A percentile compares a stretch with the other conserved stretches of the same genome.
These are phyloP conservation scores for Siniperca scherzeri DNA, from an alignment of 2,797 vertebrate genomes.

Conservation along the genomic window DNA sequence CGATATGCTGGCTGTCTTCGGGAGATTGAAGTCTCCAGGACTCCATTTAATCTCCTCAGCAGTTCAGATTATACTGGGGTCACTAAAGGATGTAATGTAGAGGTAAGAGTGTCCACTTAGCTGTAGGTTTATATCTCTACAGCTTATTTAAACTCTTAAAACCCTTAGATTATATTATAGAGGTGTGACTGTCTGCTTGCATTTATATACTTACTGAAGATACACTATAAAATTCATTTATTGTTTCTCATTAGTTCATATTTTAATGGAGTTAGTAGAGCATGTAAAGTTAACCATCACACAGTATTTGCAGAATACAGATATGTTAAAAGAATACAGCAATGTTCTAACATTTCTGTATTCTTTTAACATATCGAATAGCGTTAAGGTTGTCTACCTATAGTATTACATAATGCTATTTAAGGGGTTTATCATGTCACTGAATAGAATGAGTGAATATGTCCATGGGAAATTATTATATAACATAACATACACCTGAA, in stretches of 20 bases:
- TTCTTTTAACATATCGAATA: too few species aligned
- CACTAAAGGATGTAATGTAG: constrained; percentile 92
- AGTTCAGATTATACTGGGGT: constrained; percentile 95
- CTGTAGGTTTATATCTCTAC: not conserved
- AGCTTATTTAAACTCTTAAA: not conserved
- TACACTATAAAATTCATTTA: not conserved
- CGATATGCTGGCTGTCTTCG: constrained; percentile 94
- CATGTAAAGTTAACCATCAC: not conserved
- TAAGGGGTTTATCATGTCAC: not conserved
- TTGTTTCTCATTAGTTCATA: not conserved
- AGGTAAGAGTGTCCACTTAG: constrained; percentile 66
- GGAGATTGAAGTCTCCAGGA: constrained; percentile 97
- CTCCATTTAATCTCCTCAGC: constrained; percentile 94
- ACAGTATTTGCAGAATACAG: not conserved
- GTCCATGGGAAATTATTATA: not conserved
- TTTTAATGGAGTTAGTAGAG: not conserved
- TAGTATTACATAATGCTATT: not conserved
- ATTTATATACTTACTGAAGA: not conserved
- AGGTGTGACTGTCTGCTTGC: not conserved
- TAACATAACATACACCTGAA: not conserved
- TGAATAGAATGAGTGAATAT: not conserved
- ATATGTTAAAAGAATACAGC: not conserved
- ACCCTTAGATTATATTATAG: not conserved
- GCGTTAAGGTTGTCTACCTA: not conserved
- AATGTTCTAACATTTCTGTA: not conserved